Conservation (phyloP, 2,113 vertebrate genomes). For the Desmodus rotundus region DNA sequence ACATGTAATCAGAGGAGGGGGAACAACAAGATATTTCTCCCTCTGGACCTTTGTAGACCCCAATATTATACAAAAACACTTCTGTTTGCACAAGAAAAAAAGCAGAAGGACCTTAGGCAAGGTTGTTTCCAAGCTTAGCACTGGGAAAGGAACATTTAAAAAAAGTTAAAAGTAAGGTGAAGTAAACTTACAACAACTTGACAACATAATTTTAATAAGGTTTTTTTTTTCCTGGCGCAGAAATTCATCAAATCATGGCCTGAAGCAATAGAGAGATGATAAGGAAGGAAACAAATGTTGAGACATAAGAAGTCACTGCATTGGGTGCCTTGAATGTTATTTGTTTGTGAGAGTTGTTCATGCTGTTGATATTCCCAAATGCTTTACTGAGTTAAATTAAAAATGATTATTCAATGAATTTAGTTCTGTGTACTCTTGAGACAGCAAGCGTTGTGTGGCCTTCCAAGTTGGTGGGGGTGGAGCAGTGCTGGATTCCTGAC, state of each 20-base stretch:
- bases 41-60: background rate
- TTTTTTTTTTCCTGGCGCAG: conserved; percentile 47
- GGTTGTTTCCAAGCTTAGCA: background rate
- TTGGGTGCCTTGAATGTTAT: background rate
- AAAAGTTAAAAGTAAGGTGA: conserved; percentile 26
- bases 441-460: background rate
- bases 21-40: background rate
- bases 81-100: background rate
- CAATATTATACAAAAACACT: background rate
- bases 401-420: conserved; percentile 56
- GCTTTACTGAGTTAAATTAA: conserved; percentile 40
- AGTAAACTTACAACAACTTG: conserved; percentile 60
- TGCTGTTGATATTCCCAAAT: conserved; percentile 30
- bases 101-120: background rate
- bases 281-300: conserved; percentile 41
- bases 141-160: background rate
- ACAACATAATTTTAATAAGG: conserved; percentile 69
- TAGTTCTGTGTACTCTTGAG: background rate
- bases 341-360: conserved; percentile 29
- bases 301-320: background rate
- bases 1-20: background rate
- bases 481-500: background rate
- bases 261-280: conserved; percentile 50
- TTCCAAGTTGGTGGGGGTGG: background rate
- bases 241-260: conserved; percentile 70